Evolutionary conservation across 2,888 invertebrate species (phyloP), one percentile per base, ranked within the genome.

Genomic region (Sminthurides aquaticus): DNA sequence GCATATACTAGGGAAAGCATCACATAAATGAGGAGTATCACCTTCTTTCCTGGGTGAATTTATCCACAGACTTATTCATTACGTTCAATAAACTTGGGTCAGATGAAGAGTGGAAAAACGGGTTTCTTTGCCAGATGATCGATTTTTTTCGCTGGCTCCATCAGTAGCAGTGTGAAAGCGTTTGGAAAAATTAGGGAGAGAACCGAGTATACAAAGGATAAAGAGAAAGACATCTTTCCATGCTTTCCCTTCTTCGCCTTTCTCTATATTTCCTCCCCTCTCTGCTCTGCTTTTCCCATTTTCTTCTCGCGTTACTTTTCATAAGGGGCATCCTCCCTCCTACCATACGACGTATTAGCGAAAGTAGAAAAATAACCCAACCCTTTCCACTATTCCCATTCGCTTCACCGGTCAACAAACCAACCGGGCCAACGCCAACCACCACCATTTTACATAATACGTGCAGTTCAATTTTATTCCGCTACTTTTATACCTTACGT

Each of bases 201-300:
- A 18, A 43, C 18, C 8, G 43, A 43, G 52, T 22, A 20, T 52
- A 15, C 18, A 52, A 15, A 52, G 52, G 5, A 52, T 20, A 22
- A 52, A 20, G 11, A 11, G 18, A 43, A 43, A 8, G 43, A 43
- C 11, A 8, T 43, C 18, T 22, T 52, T 22, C 28, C 29, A 5
- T 28, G 26, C 57, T 57, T 28, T 29, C 28, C 20, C 15, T 18
- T 25, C n/a, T 28, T 57, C 29, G 57, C 26, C 29, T 57, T 29
- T 15, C 2, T n/a, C 11, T 28, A 28, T 63, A 27, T 24, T 27
- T 65, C 52, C 60, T 61, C 22, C 54, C 54, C 52, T 49, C 48
- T 49, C 49, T 65, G 52, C 61, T 56, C 29, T 27, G 29, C n/a
- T 52, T 28, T 62, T 56, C 34, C 48, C 43, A 27, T 49, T 3